A percentile compares a stretch with the other conserved stretches of the same genome.
phyloP scores from a whole-genome alignment of 2,888 invertebrate species.

The Cataglyphis cursor region DNA sequence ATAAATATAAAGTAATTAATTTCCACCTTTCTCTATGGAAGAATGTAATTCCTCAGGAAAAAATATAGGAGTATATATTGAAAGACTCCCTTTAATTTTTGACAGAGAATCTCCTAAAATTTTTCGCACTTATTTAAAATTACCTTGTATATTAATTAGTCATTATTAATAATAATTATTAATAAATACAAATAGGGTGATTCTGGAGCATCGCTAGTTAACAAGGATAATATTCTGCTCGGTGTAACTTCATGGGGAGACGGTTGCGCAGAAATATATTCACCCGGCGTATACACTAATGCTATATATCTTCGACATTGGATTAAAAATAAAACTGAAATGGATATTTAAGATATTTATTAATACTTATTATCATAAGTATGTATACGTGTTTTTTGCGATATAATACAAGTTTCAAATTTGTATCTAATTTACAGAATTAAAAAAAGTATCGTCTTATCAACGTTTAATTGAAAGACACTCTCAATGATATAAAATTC shows the following conservation, averaged over 20 bases:
- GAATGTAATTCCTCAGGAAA: too few relatives aligned
- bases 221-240: constrained; percentile 72
- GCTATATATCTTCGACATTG: constrained; percentile 74
- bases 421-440: too few relatives aligned
- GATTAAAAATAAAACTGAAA: constrained; percentile 72
- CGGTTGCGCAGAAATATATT: constrained; percentile 74
- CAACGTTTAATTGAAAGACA: too few relatives aligned
- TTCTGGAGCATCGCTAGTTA: constrained; percentile 82
- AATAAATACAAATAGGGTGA: constrained; percentile 78
- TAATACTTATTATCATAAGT: not conserved
- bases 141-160: not conserved
- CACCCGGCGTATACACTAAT: constrained; percentile 82
- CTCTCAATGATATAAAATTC: too few relatives aligned
- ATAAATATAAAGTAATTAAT: too few relatives aligned
- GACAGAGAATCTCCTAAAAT: too few relatives aligned
- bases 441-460: too few relatives aligned
- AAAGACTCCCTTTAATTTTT: too few relatives aligned
- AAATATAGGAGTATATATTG: too few relatives aligned
- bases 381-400: not conserved
- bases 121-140: too few relatives aligned
- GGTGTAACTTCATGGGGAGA: constrained; percentile 82
- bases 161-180: not conserved
- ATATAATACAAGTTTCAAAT: not conserved
- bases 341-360: not conserved
- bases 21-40: too few relatives aligned